These are phyloP conservation scores for Aphis craccivora DNA, from an alignment of 1,140 invertebrate genomes.

Conservation along the genomic window DNA sequence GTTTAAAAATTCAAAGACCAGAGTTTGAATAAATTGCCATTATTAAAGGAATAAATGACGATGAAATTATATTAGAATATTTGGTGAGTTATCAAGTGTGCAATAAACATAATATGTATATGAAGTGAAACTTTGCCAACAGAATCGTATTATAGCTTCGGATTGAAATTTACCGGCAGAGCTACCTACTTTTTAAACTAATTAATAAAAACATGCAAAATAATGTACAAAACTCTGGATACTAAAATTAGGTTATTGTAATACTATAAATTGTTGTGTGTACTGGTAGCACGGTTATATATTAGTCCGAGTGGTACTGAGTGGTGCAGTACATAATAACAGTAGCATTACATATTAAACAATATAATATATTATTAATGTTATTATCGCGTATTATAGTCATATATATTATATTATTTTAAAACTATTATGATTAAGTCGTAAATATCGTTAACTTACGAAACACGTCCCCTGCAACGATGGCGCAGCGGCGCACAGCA, in stretches of 20 bases:
- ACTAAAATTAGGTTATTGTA: too few species aligned
- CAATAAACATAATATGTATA: background rate
- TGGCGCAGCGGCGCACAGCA: slow-evolving; percentile 64
- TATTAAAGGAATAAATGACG: background rate
- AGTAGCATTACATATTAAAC: background rate
- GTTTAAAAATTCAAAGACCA: background rate
- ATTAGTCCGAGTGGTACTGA: background rate
- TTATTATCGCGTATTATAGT: background rate
- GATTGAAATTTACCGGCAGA: background rate
- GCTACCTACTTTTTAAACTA: too few species aligned
- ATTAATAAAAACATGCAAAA: too few species aligned
- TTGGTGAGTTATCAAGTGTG: background rate
- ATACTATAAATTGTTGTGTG: too few species aligned
- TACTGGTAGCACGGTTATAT: too few species aligned
- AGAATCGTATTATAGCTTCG: background rate
- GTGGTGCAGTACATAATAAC: too few species aligned
- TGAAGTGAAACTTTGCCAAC: background rate
- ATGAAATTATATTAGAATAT: background rate
- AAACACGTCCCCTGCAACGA: slow-evolving; percentile 64
- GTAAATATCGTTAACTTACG: slow-evolving; percentile 62
- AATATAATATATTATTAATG: background rate
- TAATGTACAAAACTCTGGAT: too few species aligned
- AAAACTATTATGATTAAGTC: background rate
- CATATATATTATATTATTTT: background rate
- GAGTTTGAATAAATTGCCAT: background rate